Conservation (phyloP, 2,113 vertebrate genomes). For the human region GRCh38 chr1:14762001-14762500, state of each 20-base stretch:
- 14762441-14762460: too few relatives aligned
- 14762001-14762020: neutral
- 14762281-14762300: neutral
- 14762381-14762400: too few relatives aligned
- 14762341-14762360: too few relatives aligned
- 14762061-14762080: neutral
- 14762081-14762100: rapidly evolving
- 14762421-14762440: neutral
- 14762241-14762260: neutral
- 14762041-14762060: neutral
- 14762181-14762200: too few relatives aligned
- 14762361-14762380: neutral
- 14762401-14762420: neutral
- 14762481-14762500: too few relatives aligned
- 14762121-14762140: neutral
- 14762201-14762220: neutral
- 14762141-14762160: too few relatives aligned
- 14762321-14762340: rapidly evolving
- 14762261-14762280: too few relatives aligned
- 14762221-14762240: rapidly evolving
- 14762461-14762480: too few relatives aligned
- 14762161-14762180: neutral
- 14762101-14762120: rapidly evolving
- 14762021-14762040: neutral
- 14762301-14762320: rapidly evolving